A percentile compares a stretch with the other conserved stretches of the same genome.
phyloP scores from a whole-genome alignment of 2,797 vertebrate genomes.

The Scarus forsteni region DNA sequence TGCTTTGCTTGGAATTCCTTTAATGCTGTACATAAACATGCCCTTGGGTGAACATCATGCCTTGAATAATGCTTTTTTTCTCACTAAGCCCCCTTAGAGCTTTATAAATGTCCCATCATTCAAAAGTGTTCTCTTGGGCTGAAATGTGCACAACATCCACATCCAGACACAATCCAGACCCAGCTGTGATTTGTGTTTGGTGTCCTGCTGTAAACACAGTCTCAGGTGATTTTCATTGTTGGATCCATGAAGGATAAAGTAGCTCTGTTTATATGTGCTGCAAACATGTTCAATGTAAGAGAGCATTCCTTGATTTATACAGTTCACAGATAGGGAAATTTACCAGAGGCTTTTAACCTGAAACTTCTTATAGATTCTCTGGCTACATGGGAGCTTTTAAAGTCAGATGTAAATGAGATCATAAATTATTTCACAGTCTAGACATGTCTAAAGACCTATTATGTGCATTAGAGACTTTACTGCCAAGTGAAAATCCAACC shows the following conservation, averaged over 20 bases:
- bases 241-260: background rate
- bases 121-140: background rate
- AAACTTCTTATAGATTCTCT: background rate
- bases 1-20: background rate
- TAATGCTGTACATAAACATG: background rate
- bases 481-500: slow-evolving; percentile 1
- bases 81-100: background rate
- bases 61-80: background rate
- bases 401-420: slow-evolving; percentile 10
- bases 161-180: slow-evolving; percentile 17
- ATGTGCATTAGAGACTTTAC: slow-evolving; percentile 23
- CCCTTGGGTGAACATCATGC: background rate
- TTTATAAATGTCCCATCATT: background rate
- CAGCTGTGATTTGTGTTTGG: slow-evolving; percentile 5
- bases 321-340: background rate
- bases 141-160: background rate
- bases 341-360: background rate
- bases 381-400: slow-evolving; percentile 9
- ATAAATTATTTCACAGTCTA: slow-evolving; percentile 19
- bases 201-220: slow-evolving; percentile 2
- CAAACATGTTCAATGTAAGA: background rate
- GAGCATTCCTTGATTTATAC: background rate
- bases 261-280: background rate
- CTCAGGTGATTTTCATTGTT: background rate
- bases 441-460: slow-evolving; percentile 14